phyloP scores from a whole-genome alignment of 2,888 invertebrate genomes.

The Junonia oenone region DNA sequence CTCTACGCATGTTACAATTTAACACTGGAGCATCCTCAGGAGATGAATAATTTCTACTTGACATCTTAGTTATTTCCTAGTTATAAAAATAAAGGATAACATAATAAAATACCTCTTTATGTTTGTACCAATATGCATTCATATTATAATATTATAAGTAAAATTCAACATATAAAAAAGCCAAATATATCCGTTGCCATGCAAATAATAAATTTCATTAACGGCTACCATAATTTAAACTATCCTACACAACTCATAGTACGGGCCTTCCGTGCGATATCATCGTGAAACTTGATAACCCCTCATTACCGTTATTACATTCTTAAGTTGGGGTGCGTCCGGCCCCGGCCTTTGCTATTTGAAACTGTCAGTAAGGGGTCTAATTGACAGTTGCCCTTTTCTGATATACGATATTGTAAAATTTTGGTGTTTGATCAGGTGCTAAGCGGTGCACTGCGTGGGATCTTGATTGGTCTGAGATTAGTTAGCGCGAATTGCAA shows the following conservation, averaged over 20 bases:
- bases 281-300: conserved; percentile 37
- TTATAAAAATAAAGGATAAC: too few relatives aligned
- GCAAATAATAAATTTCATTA: background rate
- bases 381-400: conserved; percentile 29
- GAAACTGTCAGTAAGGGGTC: conserved; percentile 19
- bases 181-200: background rate
- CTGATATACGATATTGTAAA: conserved; percentile 24
- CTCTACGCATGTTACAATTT: too few relatives aligned
- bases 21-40: too few relatives aligned
- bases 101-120: too few relatives aligned
- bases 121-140: too few relatives aligned
- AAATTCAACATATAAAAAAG: too few relatives aligned
- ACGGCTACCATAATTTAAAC: background rate
- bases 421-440: conserved; percentile 26
- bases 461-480: background rate
- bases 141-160: too few relatives aligned
- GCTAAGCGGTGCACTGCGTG: conserved; percentile 2
- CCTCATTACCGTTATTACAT: conserved; percentile 42
- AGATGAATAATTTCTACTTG: too few relatives aligned
- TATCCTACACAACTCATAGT: conserved; percentile 2
- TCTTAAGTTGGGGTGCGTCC: conserved; percentile 27
- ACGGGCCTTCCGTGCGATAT: conserved; percentile 16
- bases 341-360: conserved; percentile 17
- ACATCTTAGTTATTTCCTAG: too few relatives aligned
- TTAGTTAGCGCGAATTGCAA: too few relatives aligned